Base-by-base conservation (phyloP, 2,113 vertebrate species). In the Willisornis vidua region DNA sequence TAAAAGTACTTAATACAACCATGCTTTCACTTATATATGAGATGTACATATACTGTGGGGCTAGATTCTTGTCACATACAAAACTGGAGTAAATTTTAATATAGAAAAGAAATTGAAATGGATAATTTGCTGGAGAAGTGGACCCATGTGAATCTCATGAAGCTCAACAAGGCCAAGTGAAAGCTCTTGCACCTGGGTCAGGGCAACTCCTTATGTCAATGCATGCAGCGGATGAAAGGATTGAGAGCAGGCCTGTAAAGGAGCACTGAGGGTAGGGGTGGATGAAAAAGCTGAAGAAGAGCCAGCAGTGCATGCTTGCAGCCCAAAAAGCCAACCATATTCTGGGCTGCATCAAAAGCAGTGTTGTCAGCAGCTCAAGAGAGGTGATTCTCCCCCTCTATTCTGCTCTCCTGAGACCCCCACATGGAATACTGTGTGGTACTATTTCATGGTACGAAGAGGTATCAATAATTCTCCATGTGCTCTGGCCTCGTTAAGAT, bases 351-450 rank as follows among this genome's bases (percentile, higher is more conserved):
- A 48, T 28, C 41, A 45, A 61, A 31, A 77, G 48, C 29, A 73
- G 19, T 0, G 0, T 43, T 70, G 24, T 3, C 75, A 86, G 75
- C 57, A 67, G 41, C 18, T 28, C 1, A 0, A 35, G 37, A 43
- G 28, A 51, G n/a, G 13, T 5, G 49, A 52, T 78, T 28, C 28
- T 58, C 13, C 18, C 9, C 25, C 29, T 68, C 43, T 67, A 14
- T 24, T 72, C 51, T 12, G 2, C 37, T 28, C 39, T 65, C 8
- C 0, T 23, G 66, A 87, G 7, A 55, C 8, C 12, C 6, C 6
- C 35, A 41, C 10, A 12, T 45, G 33, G 3, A 58, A 22, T 11
- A 14, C 16, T 41, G 31, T 10, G 25, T 43, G 55, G 14, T 18
- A 70, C 58, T 33, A 80, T 35, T 58, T 76, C n/a, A 41, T 3